phyloP scores from a whole-genome alignment of 2,113 vertebrate species.

The Myrmecobius fasciatus region DNA sequence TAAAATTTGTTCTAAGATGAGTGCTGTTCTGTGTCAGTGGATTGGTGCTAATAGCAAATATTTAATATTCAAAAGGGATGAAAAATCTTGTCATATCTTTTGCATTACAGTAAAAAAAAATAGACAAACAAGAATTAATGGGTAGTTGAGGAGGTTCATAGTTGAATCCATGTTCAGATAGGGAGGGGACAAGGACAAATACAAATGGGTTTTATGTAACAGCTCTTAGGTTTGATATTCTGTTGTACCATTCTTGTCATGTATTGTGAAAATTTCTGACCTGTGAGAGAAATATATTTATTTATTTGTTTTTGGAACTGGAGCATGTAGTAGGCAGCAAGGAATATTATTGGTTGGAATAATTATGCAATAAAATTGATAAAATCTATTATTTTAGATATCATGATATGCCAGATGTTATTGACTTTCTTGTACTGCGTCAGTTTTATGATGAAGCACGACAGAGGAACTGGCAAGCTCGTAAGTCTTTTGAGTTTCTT shows the following conservation, averaged over 20 bases:
- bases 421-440: conserved; percentile 96
- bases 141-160: background rate
- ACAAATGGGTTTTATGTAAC: background rate
- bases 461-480: conserved; percentile 92
- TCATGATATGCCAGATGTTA: conserved; percentile 99
- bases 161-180: background rate
- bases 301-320: conserved; percentile 15
- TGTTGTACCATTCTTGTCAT: background rate
- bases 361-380: background rate
- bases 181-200: background rate
- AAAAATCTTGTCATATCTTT: background rate
- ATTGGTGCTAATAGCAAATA: background rate
- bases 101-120: background rate
- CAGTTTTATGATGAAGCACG: conserved; percentile 96
- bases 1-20: background rate
- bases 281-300: background rate
- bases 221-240: background rate
- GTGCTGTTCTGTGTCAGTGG: background rate
- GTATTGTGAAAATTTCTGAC: background rate
- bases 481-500: conserved; percentile 83
- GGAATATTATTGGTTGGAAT: background rate
- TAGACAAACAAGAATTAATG: background rate
- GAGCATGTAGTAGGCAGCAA: background rate
- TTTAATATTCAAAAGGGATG: background rate
- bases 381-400: conserved; percentile 85